phyloP scores from a whole-genome alignment of 2,888 invertebrate species.

The Agrochola litura region DNA sequence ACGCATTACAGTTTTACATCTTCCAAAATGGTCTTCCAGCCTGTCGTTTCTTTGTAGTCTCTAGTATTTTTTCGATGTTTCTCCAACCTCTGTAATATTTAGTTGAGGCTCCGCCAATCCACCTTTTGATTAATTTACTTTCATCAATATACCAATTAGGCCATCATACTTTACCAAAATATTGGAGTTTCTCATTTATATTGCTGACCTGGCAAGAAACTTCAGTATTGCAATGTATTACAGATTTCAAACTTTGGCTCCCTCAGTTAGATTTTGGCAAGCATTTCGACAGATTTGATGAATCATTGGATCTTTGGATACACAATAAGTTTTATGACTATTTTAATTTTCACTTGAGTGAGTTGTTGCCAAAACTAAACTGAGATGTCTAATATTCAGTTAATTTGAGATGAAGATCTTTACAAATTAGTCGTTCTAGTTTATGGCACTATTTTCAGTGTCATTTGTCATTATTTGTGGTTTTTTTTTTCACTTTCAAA shows the following conservation, averaged over 20 bases:
- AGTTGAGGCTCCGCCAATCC: neutral
- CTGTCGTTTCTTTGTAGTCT: neutral
- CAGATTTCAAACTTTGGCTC: conserved; percentile 59
- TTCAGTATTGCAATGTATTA: conserved; percentile 50
- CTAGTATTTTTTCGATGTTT: neutral
- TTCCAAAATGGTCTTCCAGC: neutral
- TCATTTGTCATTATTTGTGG: neutral
- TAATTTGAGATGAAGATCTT: conserved; percentile 5
- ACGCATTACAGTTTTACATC: too few species aligned
- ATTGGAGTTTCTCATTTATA: conserved; percentile 48
- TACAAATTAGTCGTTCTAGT: conserved; percentile 4
- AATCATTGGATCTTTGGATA: conserved; percentile 53
- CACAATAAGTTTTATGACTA: conserved; percentile 58
- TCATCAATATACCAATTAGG: conserved; percentile 36
- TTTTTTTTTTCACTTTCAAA: too few species aligned
- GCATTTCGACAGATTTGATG: conserved; percentile 65
- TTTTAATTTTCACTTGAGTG: conserved; percentile 45
- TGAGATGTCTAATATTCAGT: conserved; percentile 8
- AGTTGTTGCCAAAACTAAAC: conserved; percentile 27
- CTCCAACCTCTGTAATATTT: neutral
- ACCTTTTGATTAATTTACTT: conserved; percentile 16
- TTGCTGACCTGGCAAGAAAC: conserved; percentile 53
- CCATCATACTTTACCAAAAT: conserved; percentile 44
- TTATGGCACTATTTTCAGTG: neutral
- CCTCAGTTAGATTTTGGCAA: conserved; percentile 54